Conservation (phyloP, 2,113 vertebrate species). For the Sinocyclocheilus anshuiensis region DNA sequence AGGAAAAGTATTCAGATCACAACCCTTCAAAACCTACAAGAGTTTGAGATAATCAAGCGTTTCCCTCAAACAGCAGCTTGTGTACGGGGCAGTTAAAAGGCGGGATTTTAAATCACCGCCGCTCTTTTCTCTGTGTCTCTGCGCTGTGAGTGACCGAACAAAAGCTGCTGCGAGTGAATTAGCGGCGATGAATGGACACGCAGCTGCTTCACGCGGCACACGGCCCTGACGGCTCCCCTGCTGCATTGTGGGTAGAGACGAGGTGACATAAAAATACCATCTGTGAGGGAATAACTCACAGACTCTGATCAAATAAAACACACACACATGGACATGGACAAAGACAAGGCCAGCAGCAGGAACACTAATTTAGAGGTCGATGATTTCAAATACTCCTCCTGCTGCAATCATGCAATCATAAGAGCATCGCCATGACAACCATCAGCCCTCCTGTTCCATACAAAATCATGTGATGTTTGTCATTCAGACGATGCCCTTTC, state of each 20-base stretch:
- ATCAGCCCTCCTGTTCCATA: not conserved
- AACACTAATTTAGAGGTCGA: not conserved
- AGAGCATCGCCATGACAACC: too few relatives aligned
- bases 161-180: not conserved
- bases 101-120: not conserved
- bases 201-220: slow-evolving; percentile 3
- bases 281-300: slow-evolving; percentile 38
- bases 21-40: not conserved
- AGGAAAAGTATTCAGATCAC: not conserved
- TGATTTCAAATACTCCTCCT: not conserved
- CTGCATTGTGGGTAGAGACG: slow-evolving; percentile 11
- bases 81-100: not conserved
- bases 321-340: not conserved
- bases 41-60: not conserved
- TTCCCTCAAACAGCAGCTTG: slow-evolving; percentile 5
- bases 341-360: not conserved
- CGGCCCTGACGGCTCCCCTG: not conserved
- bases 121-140: too few relatives aligned
- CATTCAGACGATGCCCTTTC: not conserved
- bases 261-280: slow-evolving; percentile 35
- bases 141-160: not conserved
- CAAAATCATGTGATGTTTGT: not conserved
- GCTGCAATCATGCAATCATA: not conserved
- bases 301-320: not conserved
- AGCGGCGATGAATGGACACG: not conserved